A percentile compares a stretch with the other conserved stretches of the same genome.
Conservation (phyloP, 2,797 vertebrate species). For the Cygnus olor region DNA sequence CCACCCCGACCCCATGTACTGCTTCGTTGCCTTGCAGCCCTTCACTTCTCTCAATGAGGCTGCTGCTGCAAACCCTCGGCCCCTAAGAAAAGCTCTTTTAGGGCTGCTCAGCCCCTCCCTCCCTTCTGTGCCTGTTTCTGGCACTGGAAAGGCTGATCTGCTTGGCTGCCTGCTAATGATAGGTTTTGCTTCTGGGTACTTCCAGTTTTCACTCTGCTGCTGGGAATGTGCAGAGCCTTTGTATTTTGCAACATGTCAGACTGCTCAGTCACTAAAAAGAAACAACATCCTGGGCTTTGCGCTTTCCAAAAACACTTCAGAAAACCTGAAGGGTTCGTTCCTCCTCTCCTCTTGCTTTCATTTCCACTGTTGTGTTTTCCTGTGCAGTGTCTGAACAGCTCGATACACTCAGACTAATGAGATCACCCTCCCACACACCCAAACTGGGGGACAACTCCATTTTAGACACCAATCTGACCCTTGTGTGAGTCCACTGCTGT, state of each 20-base stretch:
- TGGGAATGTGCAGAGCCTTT: conserved; percentile 4
- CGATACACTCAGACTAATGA: neutral
- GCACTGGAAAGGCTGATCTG: neutral
- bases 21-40: rapidly evolving
- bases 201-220: conserved; percentile 24
- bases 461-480: neutral
- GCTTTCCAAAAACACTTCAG: conserved; percentile 30
- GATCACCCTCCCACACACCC: neutral
- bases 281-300: conserved; percentile 33
- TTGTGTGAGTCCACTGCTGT: neutral
- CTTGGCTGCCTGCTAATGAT: conserved; percentile 33
- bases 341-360: conserved; percentile 22
- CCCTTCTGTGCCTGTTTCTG: neutral
- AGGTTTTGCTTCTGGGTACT: conserved; percentile 26
- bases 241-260: conserved; percentile 56
- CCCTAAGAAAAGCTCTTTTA: neutral
- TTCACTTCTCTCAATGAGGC: neutral
- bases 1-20: neutral
- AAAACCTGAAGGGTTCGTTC: neutral
- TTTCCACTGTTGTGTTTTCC: neutral
- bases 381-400: rapidly evolving
- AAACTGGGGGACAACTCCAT: neutral
- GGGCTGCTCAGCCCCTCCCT: neutral
- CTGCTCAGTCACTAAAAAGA: conserved; percentile 35
- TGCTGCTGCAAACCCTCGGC: neutral